phyloP scores from a whole-genome alignment of 2,888 invertebrate genomes.

The Euspilapteryx auroguttella region DNA sequence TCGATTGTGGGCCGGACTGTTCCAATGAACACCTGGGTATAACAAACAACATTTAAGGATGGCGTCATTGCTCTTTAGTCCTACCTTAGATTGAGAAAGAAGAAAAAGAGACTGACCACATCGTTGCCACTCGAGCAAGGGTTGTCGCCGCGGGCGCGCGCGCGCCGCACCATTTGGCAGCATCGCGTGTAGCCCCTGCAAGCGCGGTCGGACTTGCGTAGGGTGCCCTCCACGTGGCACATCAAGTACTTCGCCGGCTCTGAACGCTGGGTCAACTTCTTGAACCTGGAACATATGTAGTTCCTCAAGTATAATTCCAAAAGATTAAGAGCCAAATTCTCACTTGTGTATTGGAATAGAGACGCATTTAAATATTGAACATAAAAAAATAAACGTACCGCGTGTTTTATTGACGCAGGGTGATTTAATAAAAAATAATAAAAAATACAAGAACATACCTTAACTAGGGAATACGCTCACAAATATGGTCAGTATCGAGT shows the following conservation, averaged over 20 bases:
- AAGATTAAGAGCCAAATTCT: too few relatives aligned
- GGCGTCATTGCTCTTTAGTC: too few relatives aligned
- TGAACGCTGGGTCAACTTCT: slow-evolving; percentile 62
- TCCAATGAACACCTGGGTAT: slow-evolving; percentile 61
- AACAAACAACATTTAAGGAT: too few relatives aligned
- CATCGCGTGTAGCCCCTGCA: slow-evolving; percentile 27
- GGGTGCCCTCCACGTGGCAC: slow-evolving; percentile 69
- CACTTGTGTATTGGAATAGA: too few relatives aligned
- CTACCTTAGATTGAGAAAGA: too few relatives aligned
- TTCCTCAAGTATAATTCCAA: neutral
- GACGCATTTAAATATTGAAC: too few relatives aligned
- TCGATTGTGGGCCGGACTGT: slow-evolving; percentile 69
- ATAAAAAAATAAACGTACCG: too few relatives aligned
- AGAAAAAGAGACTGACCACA: slow-evolving; percentile 42
- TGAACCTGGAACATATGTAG: slow-evolving; percentile 18
- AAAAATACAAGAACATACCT: too few relatives aligned
- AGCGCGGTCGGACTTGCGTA: slow-evolving; percentile 60
- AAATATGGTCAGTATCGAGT: too few relatives aligned
- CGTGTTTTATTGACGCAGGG: too few relatives aligned
- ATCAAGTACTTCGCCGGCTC: slow-evolving; percentile 68
- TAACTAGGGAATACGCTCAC: too few relatives aligned
- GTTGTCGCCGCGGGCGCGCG: slow-evolving; percentile 39
- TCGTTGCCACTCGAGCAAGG: slow-evolving; percentile 57
- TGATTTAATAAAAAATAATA: too few relatives aligned
- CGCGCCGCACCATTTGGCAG: slow-evolving; percentile 38